phyloP scores from a whole-genome alignment of 2,888 invertebrate species.

The Microctonus brassicae region DNA sequence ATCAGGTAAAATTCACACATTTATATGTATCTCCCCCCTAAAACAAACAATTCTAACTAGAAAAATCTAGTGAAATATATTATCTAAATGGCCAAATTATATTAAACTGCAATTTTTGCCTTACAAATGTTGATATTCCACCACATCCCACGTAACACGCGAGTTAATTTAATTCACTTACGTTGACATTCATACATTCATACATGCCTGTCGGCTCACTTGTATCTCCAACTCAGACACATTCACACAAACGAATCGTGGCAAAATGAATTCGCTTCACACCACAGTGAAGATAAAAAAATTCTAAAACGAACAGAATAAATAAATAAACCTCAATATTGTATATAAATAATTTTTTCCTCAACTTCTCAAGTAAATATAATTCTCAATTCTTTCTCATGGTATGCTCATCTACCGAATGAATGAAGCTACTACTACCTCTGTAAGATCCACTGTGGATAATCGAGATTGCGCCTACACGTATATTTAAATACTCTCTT shows the following conservation, averaged over 20 bases:
- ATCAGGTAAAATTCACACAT: no score
- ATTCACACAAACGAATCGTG: slow-evolving; percentile 54
- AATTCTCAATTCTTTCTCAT: no score
- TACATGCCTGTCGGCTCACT: slow-evolving; percentile 4
- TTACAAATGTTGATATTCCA: no score
- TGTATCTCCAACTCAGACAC: slow-evolving; percentile 25
- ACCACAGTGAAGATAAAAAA: slow-evolving; percentile 34
- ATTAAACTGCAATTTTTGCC: no score
- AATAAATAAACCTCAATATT: background rate
- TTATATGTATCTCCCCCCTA: no score
- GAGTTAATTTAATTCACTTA: slow-evolving; percentile 16
- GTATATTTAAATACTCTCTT: background rate
- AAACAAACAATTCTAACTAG: no score
- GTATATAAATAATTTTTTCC: slow-evolving; percentile 23
- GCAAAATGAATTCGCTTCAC: slow-evolving; percentile 55
- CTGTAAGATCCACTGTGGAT: slow-evolving; percentile 58
- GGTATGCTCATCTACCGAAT: no score
- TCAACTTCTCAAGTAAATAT: slow-evolving; percentile 3
- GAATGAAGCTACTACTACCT: no score
- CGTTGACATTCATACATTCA: slow-evolving; percentile 2
- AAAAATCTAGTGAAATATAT: no score
- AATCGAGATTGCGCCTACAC: slow-evolving; percentile 59
- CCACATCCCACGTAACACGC: slow-evolving; percentile 17
- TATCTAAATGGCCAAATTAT: no score
- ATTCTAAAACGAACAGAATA: slow-evolving; percentile 19